These are phyloP conservation scores for Psittacus erithacus DNA, from an alignment of 2,113 vertebrate genomes.

Conservation along the genomic window DNA sequence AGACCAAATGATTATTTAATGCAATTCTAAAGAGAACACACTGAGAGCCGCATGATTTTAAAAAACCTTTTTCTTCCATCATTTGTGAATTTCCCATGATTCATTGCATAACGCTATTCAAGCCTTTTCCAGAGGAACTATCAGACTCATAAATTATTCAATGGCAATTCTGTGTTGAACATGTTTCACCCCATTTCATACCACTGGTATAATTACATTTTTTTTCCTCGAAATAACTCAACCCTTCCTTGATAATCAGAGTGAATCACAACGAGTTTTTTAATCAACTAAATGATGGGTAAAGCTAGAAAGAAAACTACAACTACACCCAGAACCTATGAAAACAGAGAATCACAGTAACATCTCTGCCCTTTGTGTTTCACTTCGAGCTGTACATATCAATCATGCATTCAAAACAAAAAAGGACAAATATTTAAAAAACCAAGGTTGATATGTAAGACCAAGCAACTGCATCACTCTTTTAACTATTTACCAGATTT, in stretches of 20 bases:
- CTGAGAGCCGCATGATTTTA: not conserved
- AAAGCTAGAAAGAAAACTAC: not conserved
- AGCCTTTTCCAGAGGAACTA: not conserved
- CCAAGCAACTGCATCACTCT: not conserved
- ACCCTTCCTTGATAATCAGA: not conserved
- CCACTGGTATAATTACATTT: not conserved
- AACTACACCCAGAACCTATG: not conserved
- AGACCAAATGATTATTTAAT: not conserved
- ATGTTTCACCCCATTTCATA: not conserved
- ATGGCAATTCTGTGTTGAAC: not conserved
- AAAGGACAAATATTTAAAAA: not conserved
- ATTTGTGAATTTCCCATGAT: not conserved
- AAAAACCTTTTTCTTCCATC: not conserved
- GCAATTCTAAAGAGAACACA: not conserved
- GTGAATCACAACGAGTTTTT: not conserved
- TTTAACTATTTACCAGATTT: slow-evolving; percentile 23
- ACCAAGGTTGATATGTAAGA: not conserved
- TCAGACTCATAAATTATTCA: slow-evolving; percentile 19
- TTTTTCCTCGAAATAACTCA: slow-evolving; percentile 9
- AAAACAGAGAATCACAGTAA: not conserved
- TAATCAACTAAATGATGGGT: not conserved
- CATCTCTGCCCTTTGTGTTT: not conserved
- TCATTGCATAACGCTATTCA: not conserved
- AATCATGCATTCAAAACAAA: not conserved
- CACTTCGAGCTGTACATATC: not conserved